Conservation (phyloP, 2,113 vertebrate genomes). For the Calyptommatus sinebrachiatus region DNA sequence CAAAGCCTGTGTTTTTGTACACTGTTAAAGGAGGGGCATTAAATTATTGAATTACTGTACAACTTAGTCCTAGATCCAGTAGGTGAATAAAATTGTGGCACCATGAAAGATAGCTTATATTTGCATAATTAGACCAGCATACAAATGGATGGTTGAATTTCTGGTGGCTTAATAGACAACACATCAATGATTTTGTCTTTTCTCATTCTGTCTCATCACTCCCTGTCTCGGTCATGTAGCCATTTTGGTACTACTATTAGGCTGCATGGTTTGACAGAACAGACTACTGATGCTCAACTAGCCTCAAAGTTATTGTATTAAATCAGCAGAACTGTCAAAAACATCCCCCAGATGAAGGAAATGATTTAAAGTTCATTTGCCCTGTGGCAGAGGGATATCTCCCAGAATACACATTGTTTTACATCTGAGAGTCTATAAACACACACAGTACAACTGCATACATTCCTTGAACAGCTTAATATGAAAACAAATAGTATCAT, state of each 20-base stretch:
- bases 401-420: constrained; percentile 3
- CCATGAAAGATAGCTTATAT: background rate
- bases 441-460: background rate
- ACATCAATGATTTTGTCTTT: background rate
- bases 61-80: background rate
- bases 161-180: background rate
- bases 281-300: background rate
- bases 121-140: background rate
- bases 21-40: constrained; percentile 7
- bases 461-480: constrained; percentile 21
- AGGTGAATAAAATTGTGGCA: background rate
- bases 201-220: background rate
- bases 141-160: background rate
- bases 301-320: background rate
- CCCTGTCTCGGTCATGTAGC: background rate
- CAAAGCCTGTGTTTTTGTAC: background rate
- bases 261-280: background rate
- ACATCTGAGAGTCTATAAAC: background rate
- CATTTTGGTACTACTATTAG: background rate
- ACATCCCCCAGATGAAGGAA: background rate
- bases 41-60: constrained; percentile 10
- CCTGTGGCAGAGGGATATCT: background rate
- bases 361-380: background rate
- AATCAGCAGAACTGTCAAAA: background rate
- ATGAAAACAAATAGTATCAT: constrained; percentile 30